Evolutionary conservation across 2,888 invertebrate genomes (phyloP).

Genomic region (Myathropa florea): DNA sequence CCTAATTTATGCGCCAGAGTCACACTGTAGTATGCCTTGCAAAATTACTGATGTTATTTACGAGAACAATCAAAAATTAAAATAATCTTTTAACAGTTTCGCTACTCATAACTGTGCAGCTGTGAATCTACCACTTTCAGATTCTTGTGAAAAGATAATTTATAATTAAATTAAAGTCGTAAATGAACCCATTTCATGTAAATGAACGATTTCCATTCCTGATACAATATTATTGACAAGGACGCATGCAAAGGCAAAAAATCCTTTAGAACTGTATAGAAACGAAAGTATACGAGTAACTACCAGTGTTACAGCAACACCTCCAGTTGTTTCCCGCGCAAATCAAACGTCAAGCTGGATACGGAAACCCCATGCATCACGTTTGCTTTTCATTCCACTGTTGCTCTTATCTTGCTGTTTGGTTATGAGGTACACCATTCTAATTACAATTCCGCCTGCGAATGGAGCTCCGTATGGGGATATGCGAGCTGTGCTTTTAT

Average conservation of each 20-base stretch:
- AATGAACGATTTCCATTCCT: background rate
- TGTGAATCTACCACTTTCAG: no score
- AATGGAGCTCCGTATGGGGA: background rate
- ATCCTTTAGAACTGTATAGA: background rate
- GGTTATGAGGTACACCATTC: conserved; percentile 66
- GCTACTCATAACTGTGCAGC: no score
- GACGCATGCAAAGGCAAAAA: background rate
- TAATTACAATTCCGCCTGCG: conserved; percentile 49
- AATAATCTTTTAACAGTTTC: no score
- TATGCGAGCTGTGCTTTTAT: conserved; percentile 23
- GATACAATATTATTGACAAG: background rate
- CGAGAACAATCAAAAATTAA: no score
- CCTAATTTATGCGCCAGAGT: no score
- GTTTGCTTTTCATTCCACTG: conserved; percentile 67
- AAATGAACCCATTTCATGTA: background rate
- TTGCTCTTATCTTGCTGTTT: conserved; percentile 64
- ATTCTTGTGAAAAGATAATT: no score
- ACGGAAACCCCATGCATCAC: conserved; percentile 36
- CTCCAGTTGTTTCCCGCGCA: conserved; percentile 27
- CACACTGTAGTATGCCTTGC: no score
- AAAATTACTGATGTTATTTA: no score
- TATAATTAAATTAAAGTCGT: no score
- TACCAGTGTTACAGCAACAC: background rate
- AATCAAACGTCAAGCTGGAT: conserved; percentile 53
- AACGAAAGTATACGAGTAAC: background rate